Percentiles rank a stretch among this genome's conserved stretches.
Conservation (phyloP, 2,888 invertebrate genomes). For the Drosophila falleni region DNA sequence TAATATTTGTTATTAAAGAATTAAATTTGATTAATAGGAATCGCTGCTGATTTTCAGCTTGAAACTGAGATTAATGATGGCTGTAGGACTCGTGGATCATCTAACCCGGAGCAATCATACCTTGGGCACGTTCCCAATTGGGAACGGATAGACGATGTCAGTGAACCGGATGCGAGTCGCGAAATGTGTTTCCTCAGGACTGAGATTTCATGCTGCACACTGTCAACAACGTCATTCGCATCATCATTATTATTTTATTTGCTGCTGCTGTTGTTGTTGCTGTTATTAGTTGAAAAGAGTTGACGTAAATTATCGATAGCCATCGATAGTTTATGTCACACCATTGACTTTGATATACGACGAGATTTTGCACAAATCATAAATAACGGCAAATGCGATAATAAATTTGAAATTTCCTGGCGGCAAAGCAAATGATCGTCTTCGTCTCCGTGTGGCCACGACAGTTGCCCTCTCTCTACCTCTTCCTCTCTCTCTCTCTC, state of each 20-base stretch:
- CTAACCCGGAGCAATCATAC: background rate
- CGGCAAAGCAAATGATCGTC: slow-evolving; percentile 80
- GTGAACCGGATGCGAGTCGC: slow-evolving; percentile 48
- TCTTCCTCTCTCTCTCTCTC: background rate
- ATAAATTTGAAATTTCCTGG: slow-evolving; percentile 85
- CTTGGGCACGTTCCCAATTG: slow-evolving; percentile 36
- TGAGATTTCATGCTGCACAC: slow-evolving; percentile 34
- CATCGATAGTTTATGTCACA: slow-evolving; percentile 82
- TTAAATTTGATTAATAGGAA: background rate
- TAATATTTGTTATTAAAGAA: background rate
- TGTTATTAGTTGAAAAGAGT: slow-evolving; percentile 66
- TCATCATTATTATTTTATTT: slow-evolving; percentile 47
- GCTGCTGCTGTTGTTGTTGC: slow-evolving; percentile 18
- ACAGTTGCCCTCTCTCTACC: slow-evolving; percentile 8
- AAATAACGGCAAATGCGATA: slow-evolving; percentile 85
- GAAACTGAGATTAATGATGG: slow-evolving; percentile 28
- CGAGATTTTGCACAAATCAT: slow-evolving; percentile 84
- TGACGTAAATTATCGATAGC: slow-evolving; percentile 84
- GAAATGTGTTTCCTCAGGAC: slow-evolving; percentile 32
- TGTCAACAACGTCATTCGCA: slow-evolving; percentile 52
- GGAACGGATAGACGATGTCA: slow-evolving; percentile 26
- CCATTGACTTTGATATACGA: slow-evolving; percentile 84
- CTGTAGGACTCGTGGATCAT: slow-evolving; percentile 11
- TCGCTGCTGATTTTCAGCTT: background rate
- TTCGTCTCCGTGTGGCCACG: slow-evolving; percentile 43